phyloP scores from a whole-genome alignment of 2,113 vertebrate genomes.

The Python bivittatus region DNA sequence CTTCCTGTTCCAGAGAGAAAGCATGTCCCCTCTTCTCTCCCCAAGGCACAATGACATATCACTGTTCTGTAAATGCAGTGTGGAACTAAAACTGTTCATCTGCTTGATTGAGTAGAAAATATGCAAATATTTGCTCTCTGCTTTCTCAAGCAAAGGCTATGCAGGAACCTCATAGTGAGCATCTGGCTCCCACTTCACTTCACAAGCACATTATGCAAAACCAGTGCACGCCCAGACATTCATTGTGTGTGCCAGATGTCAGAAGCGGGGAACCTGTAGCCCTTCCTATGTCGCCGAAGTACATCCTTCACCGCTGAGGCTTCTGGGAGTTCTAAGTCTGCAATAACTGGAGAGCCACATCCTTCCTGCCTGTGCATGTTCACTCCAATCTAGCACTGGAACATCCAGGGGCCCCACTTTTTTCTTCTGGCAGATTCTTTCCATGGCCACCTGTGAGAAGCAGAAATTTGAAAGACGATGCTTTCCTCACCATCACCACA shows the following conservation, averaged over 20 bases:
- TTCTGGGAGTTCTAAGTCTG: neutral
- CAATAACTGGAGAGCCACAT: neutral
- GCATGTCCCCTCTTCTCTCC: neutral
- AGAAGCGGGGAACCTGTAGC: neutral
- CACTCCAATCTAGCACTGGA: neutral
- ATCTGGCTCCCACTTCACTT: constrained; percentile 11
- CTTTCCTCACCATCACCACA: neutral
- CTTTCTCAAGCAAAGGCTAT: constrained; percentile 56
- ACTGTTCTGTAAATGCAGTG: constrained; percentile 5
- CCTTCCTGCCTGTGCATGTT: neutral
- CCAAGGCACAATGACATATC: neutral
- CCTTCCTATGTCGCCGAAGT: neutral
- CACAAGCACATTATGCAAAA: neutral
- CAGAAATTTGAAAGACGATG: neutral
- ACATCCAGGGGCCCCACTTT: neutral
- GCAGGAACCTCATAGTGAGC: constrained; percentile 32
- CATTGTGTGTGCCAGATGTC: neutral
- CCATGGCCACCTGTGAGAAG: neutral
- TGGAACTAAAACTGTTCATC: constrained; percentile 40
- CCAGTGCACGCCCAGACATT: neutral
- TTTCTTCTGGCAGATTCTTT: neutral
- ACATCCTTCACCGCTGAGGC: neutral
- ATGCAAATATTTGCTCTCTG: constrained; percentile 75
- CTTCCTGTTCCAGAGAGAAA: neutral
- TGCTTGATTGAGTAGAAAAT: constrained; percentile 63